Conservation (phyloP, 1,140 invertebrate genomes). For the Heterodera carotae region DNA sequence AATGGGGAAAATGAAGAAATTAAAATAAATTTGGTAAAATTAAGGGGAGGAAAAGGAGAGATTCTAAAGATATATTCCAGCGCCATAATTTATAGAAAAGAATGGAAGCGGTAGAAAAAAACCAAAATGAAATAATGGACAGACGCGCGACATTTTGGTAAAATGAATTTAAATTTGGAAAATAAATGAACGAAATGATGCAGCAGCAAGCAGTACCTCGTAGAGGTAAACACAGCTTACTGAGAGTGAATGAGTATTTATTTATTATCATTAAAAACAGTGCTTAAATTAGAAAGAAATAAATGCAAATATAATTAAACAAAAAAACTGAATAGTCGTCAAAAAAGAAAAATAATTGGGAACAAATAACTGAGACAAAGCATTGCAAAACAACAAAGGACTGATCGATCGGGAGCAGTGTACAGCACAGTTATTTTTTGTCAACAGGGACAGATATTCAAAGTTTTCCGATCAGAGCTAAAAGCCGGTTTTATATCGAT, state of each 20-base stretch:
- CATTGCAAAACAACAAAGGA: neutral
- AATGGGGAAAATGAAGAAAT: neutral
- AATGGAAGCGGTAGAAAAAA: conserved; percentile 4
- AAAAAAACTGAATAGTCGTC: neutral
- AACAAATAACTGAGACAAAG: neutral
- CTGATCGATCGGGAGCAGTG: no score
- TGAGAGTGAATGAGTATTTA: neutral
- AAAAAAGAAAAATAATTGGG: neutral
- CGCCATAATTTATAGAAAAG: conserved; percentile 9
- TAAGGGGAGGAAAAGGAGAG: neutral
- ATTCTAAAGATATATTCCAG: neutral
- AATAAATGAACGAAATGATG: no score
- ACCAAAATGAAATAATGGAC: conserved; percentile 6
- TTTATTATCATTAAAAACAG: no score
- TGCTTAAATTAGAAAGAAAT: neutral
- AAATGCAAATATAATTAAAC: neutral
- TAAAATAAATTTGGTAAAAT: no score
- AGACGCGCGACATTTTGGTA: no score
- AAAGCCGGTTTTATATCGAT: no score
- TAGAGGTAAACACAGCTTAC: neutral
- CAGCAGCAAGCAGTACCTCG: neutral
- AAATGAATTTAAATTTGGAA: neutral
- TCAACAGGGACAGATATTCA: no score
- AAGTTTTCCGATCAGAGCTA: no score
- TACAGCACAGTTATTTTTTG: no score